phyloP scores from a whole-genome alignment of 2,113 vertebrate species.

The Pangasianodon gigas region DNA sequence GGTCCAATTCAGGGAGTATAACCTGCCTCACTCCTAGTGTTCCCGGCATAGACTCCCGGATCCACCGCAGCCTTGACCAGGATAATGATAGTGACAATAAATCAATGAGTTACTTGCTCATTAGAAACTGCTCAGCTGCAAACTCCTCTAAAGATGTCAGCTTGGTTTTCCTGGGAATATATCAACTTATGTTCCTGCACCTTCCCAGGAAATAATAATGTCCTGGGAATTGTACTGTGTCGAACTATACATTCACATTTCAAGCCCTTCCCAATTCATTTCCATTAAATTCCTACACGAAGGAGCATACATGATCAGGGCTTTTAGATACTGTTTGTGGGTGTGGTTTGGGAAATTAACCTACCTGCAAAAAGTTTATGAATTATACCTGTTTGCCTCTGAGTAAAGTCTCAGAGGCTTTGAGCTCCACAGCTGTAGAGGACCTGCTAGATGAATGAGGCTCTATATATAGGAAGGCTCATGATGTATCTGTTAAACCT shows the following conservation, averaged over 20 bases:
- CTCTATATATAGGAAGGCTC: slow-evolving; percentile 63
- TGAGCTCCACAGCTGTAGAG: background rate
- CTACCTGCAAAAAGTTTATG: slow-evolving; percentile 45
- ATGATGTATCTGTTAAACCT: slow-evolving; percentile 53
- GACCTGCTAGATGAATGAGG: slow-evolving; percentile 60
- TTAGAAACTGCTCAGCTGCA: background rate
- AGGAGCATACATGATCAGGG: background rate
- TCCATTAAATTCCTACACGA: background rate
- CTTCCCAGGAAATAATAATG: background rate
- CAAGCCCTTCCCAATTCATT: background rate
- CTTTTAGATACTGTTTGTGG: background rate
- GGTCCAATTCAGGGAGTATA: background rate
- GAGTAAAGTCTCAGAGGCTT: background rate
- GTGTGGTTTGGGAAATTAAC: background rate
- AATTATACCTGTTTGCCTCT: slow-evolving; percentile 62
- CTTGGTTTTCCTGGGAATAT: background rate
- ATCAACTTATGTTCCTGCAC: background rate
- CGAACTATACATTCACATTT: background rate
- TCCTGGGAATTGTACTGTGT: background rate
- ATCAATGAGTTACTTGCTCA: background rate
- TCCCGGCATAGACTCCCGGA: background rate
- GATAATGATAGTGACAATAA: background rate
- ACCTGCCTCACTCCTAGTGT: background rate
- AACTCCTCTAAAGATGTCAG: background rate
- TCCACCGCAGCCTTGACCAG: background rate